Percentiles rank a stretch among this genome's conserved stretches.
Conservation (phyloP, 2,113 vertebrate species). For the Macrotus californicus region DNA sequence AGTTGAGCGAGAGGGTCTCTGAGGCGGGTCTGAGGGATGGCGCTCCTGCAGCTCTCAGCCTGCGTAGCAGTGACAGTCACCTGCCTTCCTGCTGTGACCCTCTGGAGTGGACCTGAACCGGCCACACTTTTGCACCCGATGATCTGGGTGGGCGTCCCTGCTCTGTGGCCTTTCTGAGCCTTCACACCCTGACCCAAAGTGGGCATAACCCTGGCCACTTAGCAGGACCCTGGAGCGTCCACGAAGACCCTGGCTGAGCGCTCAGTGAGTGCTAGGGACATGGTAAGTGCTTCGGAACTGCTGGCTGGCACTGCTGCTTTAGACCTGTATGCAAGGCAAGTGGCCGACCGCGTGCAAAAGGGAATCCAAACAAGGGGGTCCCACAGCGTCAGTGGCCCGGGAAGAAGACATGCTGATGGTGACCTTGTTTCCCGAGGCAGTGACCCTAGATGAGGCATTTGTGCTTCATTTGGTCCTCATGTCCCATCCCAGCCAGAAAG, state of each 20-base stretch:
- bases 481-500: not conserved
- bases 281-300: not conserved
- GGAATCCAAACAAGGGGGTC: not conserved
- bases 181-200: no score
- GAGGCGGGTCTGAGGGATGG: not conserved
- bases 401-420: not conserved
- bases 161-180: not conserved
- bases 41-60: not conserved
- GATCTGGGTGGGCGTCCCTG: not conserved
- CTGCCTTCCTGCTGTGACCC: not conserved
- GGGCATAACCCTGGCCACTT: not conserved
- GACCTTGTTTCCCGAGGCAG: not conserved
- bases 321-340: not conserved
- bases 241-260: not conserved
- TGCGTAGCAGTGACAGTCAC: rapidly evolving
- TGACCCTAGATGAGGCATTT: not conserved
- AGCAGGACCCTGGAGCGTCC: not conserved
- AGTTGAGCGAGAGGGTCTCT: not conserved
- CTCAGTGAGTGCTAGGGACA: not conserved
- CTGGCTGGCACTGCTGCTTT: not conserved
- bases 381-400: no score
- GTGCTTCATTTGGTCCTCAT: not conserved
- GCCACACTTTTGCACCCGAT: not conserved
- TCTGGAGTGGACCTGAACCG: not conserved
- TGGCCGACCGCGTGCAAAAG: not conserved